phyloP scores from a whole-genome alignment of 2,113 vertebrate species.

The Bos indicus region DNA sequence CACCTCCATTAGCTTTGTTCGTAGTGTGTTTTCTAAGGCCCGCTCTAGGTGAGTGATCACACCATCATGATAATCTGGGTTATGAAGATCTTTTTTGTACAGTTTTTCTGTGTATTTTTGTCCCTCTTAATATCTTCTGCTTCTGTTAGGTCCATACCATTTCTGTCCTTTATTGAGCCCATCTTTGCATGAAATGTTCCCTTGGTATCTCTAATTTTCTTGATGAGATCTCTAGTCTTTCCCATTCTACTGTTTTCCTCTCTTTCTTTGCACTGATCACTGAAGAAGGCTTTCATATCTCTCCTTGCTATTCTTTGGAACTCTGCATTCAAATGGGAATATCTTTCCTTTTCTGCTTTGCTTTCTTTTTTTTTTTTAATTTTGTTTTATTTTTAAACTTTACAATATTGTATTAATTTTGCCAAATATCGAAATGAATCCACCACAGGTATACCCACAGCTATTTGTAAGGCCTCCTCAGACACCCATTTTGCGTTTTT shows the following conservation, averaged over 20 bases:
- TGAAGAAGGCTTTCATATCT: neutral
- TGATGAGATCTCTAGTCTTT: neutral
- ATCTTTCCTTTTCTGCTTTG: neutral
- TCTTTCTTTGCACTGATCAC: neutral
- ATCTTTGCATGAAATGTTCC: neutral
- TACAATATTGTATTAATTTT: no score
- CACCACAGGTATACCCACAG: no score
- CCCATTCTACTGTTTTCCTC: neutral
- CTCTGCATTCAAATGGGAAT: neutral
- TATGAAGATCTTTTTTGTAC: neutral
- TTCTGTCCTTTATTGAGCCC: neutral
- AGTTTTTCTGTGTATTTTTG: neutral
- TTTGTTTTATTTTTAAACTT: no score
- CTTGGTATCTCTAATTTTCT: neutral
- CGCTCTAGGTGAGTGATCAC: neutral
- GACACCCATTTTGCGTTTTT: no score
- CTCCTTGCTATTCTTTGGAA: neutral
- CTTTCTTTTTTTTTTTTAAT: neutral
- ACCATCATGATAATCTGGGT: fast-evolving
- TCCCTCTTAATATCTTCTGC: neutral
- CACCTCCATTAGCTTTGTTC: neutral
- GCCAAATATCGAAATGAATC: no score
- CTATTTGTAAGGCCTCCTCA: no score
- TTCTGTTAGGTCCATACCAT: neutral
- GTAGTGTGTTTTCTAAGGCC: neutral